Evolutionary conservation across 1,140 invertebrate species (phyloP).

Genomic region (Meloidogyne floridensis): DNA sequence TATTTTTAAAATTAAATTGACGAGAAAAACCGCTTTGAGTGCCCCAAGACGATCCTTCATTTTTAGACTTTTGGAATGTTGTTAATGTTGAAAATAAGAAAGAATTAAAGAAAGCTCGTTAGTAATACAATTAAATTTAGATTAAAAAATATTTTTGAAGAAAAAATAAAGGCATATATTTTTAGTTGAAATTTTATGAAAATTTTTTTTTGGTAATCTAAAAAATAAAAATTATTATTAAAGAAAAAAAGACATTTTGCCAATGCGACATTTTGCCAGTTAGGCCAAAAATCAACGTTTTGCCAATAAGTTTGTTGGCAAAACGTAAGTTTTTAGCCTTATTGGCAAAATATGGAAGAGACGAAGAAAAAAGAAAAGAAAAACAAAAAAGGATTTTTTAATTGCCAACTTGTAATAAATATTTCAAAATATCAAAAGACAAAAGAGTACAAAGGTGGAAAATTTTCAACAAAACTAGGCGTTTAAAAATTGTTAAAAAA

Average conservation of each 20-base stretch:
- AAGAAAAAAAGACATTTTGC: too few species aligned
- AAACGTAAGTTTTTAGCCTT: too few species aligned
- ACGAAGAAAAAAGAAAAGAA: too few species aligned
- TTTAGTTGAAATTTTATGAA: neutral
- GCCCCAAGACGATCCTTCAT: constrained; percentile 59
- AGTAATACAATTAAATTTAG: neutral
- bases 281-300: too few species aligned
- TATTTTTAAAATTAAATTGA: constrained; percentile 13
- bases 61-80: neutral
- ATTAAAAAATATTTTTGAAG: neutral
- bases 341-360: too few species aligned
- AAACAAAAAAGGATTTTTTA: neutral
- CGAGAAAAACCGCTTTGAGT: constrained; percentile 52
- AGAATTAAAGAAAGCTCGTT: constrained; percentile 9
- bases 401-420: neutral
- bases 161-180: neutral
- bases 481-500: too few species aligned
- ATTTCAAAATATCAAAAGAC: neutral
- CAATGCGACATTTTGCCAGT: too few species aligned
- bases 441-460: neutral
- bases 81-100: neutral
- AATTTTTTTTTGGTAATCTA: too few species aligned
- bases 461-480: too few species aligned
- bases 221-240: too few species aligned
- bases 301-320: too few species aligned